phyloP scores from a whole-genome alignment of 1,140 invertebrate species.

The Drosophila carrolli region DNA sequence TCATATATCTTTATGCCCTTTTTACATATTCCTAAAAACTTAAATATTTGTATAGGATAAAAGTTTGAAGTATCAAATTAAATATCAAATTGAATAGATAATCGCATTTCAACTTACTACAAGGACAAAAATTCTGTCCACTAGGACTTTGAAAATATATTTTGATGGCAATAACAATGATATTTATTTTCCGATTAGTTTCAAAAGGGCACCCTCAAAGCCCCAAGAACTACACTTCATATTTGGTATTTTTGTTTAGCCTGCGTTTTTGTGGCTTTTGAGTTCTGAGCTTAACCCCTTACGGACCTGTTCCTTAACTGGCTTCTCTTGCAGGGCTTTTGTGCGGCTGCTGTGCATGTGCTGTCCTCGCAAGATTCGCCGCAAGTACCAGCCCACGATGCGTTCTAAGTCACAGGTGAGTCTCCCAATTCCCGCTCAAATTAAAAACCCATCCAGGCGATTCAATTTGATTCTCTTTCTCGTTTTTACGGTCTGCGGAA shows the following conservation, averaged over 20 bases:
- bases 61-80: too few species aligned
- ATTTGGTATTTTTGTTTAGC: background rate
- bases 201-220: background rate
- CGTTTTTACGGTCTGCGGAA: constrained; percentile 16
- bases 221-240: background rate
- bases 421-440: constrained; percentile 9
- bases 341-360: constrained; percentile 92
- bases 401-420: constrained; percentile 92
- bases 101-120: background rate
- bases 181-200: constrained; percentile 2
- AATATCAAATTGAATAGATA: too few species aligned
- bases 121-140: too few species aligned
- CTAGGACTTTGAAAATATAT: background rate
- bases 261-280: constrained; percentile 24
- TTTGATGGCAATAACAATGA: background rate
- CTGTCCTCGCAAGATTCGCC: constrained; percentile 90
- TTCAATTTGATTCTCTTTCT: constrained; percentile 31
- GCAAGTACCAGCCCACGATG: constrained; percentile 91
- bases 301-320: constrained; percentile 54
- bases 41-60: too few species aligned
- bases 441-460: constrained; percentile 5
- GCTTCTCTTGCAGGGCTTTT: constrained; percentile 89
- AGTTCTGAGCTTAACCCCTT: background rate
- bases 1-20: too few species aligned
- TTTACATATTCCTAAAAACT: too few species aligned